Conservation (phyloP, 2,888 invertebrate genomes). For the Chirona hameri region DNA sequence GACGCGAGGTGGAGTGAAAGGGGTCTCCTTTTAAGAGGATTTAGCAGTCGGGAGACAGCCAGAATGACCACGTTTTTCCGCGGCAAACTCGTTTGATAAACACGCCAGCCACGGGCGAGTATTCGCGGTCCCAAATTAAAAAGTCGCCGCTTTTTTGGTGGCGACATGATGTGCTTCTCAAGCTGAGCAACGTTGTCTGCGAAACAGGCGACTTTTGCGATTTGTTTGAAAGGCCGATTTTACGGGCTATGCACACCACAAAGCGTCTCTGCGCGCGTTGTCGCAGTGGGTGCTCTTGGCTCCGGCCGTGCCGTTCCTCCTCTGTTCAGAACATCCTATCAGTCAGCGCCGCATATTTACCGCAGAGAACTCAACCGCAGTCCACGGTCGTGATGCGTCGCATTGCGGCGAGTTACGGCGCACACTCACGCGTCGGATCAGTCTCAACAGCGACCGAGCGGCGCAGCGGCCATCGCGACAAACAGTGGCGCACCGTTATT, state of each 20-base stretch:
- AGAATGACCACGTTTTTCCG: constrained; percentile 6
- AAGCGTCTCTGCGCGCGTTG: too few species aligned
- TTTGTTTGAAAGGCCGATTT: constrained; percentile 26
- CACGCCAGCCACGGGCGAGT: background rate
- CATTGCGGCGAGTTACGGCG: background rate
- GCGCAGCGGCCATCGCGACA: background rate
- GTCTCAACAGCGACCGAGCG: background rate
- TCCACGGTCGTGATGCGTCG: background rate
- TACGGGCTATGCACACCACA: background rate
- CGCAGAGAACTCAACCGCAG: background rate
- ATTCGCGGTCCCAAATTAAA: background rate
- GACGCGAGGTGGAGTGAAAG: background rate
- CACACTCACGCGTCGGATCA: background rate
- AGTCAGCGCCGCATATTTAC: too few species aligned
- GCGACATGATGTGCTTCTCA: background rate
- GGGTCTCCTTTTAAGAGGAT: constrained; percentile 25
- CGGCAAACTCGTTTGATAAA: background rate
- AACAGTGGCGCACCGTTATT: background rate
- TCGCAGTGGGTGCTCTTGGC: too few species aligned
- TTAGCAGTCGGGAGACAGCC: constrained; percentile 5
- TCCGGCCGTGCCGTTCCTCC: too few species aligned
- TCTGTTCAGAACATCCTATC: too few species aligned
- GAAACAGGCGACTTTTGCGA: background rate
- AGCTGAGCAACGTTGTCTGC: background rate
- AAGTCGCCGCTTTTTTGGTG: background rate